Percentiles rank a stretch among this genome's conserved stretches.
These are phyloP conservation scores for Sapayoa aenigma DNA, from an alignment of 2,113 vertebrate genomes.

Conservation along the genomic window DNA sequence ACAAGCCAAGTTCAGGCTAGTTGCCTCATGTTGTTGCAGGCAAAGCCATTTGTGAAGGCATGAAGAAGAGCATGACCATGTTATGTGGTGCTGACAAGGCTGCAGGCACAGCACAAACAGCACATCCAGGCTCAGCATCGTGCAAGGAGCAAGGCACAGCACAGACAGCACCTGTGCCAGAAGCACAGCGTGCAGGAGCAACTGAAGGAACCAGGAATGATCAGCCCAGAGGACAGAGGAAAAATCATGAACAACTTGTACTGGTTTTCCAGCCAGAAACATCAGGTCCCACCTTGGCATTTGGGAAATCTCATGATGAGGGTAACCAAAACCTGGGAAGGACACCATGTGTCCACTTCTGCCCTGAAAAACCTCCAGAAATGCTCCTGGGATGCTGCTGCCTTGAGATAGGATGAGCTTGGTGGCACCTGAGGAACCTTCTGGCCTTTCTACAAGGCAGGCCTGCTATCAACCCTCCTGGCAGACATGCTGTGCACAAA, in stretches of 20 bases:
- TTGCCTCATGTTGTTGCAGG: background rate
- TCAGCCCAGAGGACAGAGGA: background rate
- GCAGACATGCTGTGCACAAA: background rate
- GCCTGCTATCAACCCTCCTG: background rate
- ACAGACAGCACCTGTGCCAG: background rate
- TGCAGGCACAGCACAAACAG: background rate
- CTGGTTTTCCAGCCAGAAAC: background rate
- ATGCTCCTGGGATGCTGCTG: background rate
- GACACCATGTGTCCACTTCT: background rate
- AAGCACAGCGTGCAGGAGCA: background rate
- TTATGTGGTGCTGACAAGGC: background rate
- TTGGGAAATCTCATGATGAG: background rate
- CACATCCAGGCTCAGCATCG: background rate
- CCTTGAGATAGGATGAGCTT: background rate
- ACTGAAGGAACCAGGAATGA: background rate
- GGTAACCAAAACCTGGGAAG: background rate
- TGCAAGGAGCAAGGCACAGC: background rate
- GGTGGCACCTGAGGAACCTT: background rate
- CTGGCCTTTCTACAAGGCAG: background rate
- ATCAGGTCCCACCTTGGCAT: background rate
- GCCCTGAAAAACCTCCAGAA: background rate
- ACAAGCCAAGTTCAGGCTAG: background rate
- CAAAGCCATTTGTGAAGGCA: background rate
- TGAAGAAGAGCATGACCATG: accelerated
- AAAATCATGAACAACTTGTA: background rate